phyloP scores from a whole-genome alignment of 2,113 vertebrate species.

The Chloropsis cyanopogon region DNA sequence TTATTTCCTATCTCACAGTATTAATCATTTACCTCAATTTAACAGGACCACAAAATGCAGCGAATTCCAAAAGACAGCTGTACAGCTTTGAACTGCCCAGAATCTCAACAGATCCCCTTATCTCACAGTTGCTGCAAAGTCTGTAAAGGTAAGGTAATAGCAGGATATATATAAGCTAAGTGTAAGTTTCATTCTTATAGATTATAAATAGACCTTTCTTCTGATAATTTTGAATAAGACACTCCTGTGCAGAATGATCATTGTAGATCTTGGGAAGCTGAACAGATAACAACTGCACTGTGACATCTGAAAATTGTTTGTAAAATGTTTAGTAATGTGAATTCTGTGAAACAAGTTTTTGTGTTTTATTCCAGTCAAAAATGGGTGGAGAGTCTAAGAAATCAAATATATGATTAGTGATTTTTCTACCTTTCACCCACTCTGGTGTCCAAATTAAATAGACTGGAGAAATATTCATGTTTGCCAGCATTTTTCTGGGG shows the following conservation, averaged over 20 bases:
- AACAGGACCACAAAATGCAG: conserved; percentile 88
- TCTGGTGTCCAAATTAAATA: background rate
- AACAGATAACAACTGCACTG: background rate
- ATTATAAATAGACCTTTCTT: background rate
- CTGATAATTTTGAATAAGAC: background rate
- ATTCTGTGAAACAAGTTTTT: background rate
- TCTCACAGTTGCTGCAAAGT: conserved; percentile 93
- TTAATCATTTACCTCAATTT: conserved; percentile 16
- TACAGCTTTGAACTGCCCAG: conserved; percentile 81
- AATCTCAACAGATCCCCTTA: conserved; percentile 87
- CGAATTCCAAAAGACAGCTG: conserved; percentile 79
- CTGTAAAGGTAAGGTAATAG: conserved; percentile 86
- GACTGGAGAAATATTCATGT: background rate
- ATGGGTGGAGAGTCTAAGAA: background rate
- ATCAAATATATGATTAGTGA: background rate
- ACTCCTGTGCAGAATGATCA: background rate
- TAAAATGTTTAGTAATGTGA: background rate
- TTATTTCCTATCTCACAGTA: background rate
- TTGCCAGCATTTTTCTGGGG: background rate
- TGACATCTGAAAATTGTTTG: background rate
- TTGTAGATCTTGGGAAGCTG: background rate
- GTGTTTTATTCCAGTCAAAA: background rate
- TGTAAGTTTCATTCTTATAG: background rate
- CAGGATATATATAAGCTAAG: background rate
- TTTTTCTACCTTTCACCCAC: background rate